Evolutionary conservation across 1,140 invertebrate species (phyloP), one percentile per base, ranked within the genome.

Genomic region (Bradysia coprophila): DNA sequence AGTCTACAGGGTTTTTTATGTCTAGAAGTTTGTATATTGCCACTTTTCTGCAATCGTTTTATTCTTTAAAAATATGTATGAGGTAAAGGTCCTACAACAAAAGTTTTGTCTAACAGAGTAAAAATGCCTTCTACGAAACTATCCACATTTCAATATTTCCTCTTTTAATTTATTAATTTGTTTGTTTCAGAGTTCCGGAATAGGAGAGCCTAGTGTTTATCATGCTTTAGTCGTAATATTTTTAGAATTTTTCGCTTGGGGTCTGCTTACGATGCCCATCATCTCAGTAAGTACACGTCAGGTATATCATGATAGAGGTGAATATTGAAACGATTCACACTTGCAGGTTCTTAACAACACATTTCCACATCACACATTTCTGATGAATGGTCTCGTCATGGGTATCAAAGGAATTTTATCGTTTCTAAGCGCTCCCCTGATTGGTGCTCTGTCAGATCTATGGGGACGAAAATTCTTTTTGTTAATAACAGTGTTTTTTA

Each of bases 201-300:
- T 92, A 55, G 88, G 88, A 46, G 83, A 91, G 57, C 88, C 94
- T 41, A 92, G 85, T 56, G 81, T 98, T 31, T 93, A 94, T 65
- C 95, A 98, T 77, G 95, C 94, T 37, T 68, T 98, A 56, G 81
- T 98, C 51, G 90, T 99, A 50, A 98, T 98, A 65, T 99, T 98
- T 69, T 71, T 98, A 61, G 95, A 99, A 70, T 98, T 98, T 69
- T 99, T 99, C 67, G 88, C 94, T 43, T 98, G 95, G 94, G 95
- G 95, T 42, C 72, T 99, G 46, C 72, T 99, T 36, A 98, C 93
- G 32, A 91, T 94, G 71, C 95, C 95, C 38, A 86, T 98, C 57
- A 98, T 99, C 60, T 81, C 85, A 49, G 94, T 94, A 66, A 75
- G 73, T 69, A 21, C 24, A 8, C 13, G 13, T 6, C 24, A 28